Evolutionary conservation across 2,797 vertebrate species (phyloP).

Genomic region (Lepilemur septentrionalis): DNA sequence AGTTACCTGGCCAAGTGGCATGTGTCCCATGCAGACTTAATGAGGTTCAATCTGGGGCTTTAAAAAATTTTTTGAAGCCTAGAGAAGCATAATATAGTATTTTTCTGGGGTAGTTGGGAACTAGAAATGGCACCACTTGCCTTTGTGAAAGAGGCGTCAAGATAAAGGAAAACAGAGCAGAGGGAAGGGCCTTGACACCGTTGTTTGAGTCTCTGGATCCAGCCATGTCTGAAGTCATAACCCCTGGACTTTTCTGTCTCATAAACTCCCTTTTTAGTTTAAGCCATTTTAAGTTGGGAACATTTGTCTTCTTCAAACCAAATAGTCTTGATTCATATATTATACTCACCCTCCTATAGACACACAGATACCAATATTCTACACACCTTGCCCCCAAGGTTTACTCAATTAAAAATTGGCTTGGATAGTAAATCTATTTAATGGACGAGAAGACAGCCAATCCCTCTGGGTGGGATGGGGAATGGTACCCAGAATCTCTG

Average conservation of each 20-base stretch:
- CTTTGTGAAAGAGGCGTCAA: neutral
- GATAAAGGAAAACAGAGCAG: neutral
- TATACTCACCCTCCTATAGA: neutral
- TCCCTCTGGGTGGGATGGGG: accelerated
- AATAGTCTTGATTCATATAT: neutral
- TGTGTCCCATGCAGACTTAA: neutral
- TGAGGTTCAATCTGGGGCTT: neutral
- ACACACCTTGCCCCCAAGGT: neutral
- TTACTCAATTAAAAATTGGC: neutral
- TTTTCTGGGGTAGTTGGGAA: neutral
- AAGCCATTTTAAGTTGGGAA: neutral
- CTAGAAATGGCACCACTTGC: neutral
- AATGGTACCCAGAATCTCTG: neutral
- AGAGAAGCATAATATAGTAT: neutral
- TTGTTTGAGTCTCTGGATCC: neutral
- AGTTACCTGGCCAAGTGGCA: neutral
- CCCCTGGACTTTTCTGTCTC: neutral
- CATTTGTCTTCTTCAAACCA: neutral
- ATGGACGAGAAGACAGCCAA: neutral
- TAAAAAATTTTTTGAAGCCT: neutral
- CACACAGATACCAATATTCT: neutral
- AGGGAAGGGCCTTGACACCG: neutral
- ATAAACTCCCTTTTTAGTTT: neutral
- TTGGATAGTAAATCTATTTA: neutral
- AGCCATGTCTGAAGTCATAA: neutral